Percentiles rank a stretch among this genome's conserved stretches.
Conservation (phyloP, 2,888 invertebrate species). For the Sepiola atlantica region DNA sequence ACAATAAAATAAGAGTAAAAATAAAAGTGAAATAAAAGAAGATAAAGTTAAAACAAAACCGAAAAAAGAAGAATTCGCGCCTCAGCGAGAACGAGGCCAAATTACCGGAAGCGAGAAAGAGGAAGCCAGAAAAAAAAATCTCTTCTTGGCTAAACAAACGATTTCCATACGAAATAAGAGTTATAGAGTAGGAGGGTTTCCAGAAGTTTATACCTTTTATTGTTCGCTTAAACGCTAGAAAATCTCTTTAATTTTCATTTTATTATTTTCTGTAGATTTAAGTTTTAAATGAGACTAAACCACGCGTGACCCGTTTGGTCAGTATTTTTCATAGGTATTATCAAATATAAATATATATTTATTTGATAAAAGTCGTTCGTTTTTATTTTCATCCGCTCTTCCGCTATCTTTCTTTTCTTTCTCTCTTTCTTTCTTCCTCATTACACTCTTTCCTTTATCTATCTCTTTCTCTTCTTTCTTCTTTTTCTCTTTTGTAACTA, state of each 20-base stretch:
- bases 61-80: neutral
- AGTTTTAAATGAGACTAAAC: no score
- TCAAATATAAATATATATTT: no score
- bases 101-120: neutral
- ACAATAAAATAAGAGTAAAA: neutral
- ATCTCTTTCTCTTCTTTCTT: no score
- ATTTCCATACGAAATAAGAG: neutral
- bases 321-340: no score
- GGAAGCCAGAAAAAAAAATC: neutral
- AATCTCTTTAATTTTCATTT: neutral
- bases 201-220: neutral
- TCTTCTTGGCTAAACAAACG: neutral
- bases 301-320: no score
- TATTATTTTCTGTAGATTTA: no score
- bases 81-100: neutral
- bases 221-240: neutral
- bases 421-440: neutral
- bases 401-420: no score
- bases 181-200: neutral
- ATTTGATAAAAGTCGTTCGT: no score
- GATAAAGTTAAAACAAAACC: neutral
- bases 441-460: no score
- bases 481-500: neutral
- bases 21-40: neutral
- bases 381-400: no score